These are phyloP conservation scores for Thumatha senex DNA, from an alignment of 2,888 invertebrate genomes.

Conservation along the genomic window DNA sequence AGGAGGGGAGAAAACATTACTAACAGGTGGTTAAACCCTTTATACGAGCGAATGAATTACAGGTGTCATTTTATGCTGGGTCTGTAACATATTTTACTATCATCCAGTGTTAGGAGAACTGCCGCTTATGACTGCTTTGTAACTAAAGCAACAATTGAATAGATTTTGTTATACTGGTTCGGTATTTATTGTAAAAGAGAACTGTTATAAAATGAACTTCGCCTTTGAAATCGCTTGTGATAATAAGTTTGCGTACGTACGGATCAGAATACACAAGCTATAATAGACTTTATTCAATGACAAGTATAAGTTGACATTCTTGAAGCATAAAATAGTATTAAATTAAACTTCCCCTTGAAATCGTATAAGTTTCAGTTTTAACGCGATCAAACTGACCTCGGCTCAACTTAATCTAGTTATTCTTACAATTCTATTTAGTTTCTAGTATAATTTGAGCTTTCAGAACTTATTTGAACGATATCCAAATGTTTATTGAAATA, in stretches of 20 bases:
- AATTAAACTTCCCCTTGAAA: slow-evolving; percentile 3
- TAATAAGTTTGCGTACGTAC: not conserved
- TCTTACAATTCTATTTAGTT: not conserved
- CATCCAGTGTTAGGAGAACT: not conserved
- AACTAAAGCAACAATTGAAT: not conserved
- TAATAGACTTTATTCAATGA: not conserved
- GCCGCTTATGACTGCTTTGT: not conserved
- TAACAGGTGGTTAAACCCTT: not conserved
- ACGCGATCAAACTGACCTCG: not conserved
- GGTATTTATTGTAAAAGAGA: not conserved
- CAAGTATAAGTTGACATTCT: not conserved
- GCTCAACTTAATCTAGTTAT: not conserved
- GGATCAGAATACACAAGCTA: not conserved
- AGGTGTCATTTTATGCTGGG: not conserved
- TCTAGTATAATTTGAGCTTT: not conserved
- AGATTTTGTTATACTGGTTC: not conserved
- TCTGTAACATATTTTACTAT: not conserved
- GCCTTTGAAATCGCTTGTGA: not conserved
- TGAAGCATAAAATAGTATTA: slow-evolving; percentile 1
- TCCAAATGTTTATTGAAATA: not conserved
- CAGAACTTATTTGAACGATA: not conserved
- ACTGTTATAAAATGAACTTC: not conserved
- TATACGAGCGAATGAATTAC: not conserved
- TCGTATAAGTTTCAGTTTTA: slow-evolving; percentile 5
- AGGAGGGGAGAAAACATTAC: not conserved